Evolutionary conservation across 1,140 invertebrate species (phyloP).

Genomic region (Pseudomyrmex flavicornis): DNA sequence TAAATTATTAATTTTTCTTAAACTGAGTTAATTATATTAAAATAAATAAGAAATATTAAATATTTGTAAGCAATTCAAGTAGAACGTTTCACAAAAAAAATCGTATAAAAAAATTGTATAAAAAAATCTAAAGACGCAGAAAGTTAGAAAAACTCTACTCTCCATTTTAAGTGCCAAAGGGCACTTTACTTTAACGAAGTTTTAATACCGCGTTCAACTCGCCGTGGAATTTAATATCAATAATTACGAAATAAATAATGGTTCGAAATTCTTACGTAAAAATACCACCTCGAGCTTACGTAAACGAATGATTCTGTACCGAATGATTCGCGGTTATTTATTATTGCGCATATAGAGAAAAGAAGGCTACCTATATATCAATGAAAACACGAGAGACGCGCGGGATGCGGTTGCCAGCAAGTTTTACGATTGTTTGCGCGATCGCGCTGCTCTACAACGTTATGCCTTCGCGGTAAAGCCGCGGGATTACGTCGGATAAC

Average conservation of each 20-base stretch:
- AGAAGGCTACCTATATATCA: neutral
- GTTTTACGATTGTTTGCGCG: conserved; percentile 22
- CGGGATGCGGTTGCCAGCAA: conserved; percentile 17
- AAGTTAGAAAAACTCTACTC: conserved; percentile 34
- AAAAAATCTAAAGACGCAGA: conserved; percentile 9
- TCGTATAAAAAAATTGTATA: neutral
- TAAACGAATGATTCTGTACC: conserved; percentile 2
- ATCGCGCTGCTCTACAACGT: neutral
- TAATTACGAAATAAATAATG: conserved; percentile 51
- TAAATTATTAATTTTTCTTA: too few relatives aligned
- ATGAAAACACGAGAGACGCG: conserved; percentile 12
- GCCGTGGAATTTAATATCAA: conserved; percentile 49
- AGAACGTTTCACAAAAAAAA: too few relatives aligned
- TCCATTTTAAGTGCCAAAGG: conserved; percentile 39
- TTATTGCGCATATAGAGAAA: too few relatives aligned
- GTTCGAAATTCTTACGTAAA: conserved; percentile 34
- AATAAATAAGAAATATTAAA: too few relatives aligned
- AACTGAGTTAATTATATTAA: too few relatives aligned
- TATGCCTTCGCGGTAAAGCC: conserved; percentile 20
- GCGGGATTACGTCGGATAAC: conserved; percentile 25
- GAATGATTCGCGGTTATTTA: neutral
- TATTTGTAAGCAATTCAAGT: too few relatives aligned
- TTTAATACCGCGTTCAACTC: conserved; percentile 33
- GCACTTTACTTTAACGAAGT: conserved; percentile 11
- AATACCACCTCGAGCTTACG: conserved; percentile 8